Evolutionary conservation across 2,888 invertebrate species (phyloP).

Genomic region (Orgyia antiqua): DNA sequence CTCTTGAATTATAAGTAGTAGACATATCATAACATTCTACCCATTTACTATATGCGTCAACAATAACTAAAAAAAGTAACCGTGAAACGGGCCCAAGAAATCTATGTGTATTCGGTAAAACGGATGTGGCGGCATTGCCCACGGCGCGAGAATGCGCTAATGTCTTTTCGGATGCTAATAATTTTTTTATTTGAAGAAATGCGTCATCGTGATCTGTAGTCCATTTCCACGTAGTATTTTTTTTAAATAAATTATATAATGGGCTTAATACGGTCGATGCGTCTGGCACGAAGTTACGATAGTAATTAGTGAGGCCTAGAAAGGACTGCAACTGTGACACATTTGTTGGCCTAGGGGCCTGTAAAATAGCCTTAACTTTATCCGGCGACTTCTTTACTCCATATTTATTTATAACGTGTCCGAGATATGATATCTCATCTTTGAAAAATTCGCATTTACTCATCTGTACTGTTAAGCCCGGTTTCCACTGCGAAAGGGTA

Average conservation of each 20-base stretch:
- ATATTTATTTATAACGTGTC: background rate
- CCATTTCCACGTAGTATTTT: background rate
- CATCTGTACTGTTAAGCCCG: background rate
- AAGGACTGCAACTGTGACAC: background rate
- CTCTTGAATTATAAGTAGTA: too few species aligned
- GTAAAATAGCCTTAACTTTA: background rate
- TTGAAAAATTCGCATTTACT: conserved; percentile 6
- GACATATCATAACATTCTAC: too few species aligned
- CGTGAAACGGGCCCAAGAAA: too few species aligned
- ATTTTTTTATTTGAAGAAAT: conserved; percentile 15
- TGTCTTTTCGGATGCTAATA: conserved; percentile 13
- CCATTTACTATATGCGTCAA: too few species aligned
- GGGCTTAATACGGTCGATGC: background rate
- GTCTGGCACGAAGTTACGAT: background rate
- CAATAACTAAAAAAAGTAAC: too few species aligned
- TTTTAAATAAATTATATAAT: background rate
- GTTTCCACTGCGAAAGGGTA: too few species aligned
- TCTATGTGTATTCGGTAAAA: too few species aligned
- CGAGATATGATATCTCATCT: conserved; percentile 13
- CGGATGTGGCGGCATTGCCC: too few species aligned
- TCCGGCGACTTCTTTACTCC: background rate
- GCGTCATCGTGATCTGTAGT: conserved; percentile 6
- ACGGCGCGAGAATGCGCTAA: conserved; percentile 17
- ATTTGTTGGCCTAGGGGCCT: background rate
- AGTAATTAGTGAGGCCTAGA: conserved; percentile 1